phyloP scores from a whole-genome alignment of 2,888 invertebrate species.

The Patella pellucida region DNA sequence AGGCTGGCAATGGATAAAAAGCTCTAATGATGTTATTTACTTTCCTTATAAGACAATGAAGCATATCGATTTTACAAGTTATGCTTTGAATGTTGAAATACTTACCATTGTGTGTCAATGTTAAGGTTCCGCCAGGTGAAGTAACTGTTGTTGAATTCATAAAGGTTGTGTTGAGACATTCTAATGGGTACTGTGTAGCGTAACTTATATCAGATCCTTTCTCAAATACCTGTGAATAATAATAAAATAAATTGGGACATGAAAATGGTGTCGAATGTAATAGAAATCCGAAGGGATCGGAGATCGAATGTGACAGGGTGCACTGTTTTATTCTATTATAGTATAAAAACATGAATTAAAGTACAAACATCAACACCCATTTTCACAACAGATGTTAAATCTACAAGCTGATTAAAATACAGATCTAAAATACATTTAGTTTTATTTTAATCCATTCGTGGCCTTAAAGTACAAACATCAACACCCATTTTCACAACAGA shows the following conservation, averaged over 20 bases:
- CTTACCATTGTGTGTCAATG: constrained; percentile 31
- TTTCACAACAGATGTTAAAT: not conserved
- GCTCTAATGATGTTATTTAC: no score
- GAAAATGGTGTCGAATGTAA: no score
- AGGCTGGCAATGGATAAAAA: no score
- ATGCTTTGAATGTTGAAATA: not conserved
- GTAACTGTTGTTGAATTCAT: constrained; percentile 42
- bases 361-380: not conserved
- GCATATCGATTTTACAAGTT: no score
- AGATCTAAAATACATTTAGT: no score
- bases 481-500: not conserved
- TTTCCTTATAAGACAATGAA: no score
- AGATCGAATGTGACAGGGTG: no score
- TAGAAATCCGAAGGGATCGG: no score
- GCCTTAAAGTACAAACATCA: not conserved
- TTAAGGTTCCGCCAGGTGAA: constrained; percentile 40
- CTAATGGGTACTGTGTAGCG: constrained; percentile 27
- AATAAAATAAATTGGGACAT: no score
- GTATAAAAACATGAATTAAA: not conserved
- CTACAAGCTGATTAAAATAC: not conserved
- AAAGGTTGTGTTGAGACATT: constrained; percentile 23
- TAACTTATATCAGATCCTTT: not conserved
- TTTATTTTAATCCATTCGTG: no score
- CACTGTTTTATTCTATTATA: no score
- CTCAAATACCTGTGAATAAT: constrained; percentile 16